Evolutionary conservation across 2,888 invertebrate genomes (phyloP).

Genomic region (Dromius quadrimaculatus): DNA sequence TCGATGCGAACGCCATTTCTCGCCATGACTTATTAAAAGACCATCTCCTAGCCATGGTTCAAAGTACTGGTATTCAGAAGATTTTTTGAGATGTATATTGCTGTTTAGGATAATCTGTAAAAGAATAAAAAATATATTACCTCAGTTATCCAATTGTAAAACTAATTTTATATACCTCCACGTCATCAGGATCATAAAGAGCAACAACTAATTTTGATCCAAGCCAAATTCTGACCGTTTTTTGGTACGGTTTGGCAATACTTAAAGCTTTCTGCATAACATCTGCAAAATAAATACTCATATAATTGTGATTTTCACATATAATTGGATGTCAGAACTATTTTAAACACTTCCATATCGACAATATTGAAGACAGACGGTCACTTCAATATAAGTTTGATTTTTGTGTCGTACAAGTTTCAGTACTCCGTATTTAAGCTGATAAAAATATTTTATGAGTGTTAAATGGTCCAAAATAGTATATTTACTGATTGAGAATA

Average conservation of each 20-base stretch:
- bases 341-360: too few relatives aligned
- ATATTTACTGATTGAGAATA: too few relatives aligned
- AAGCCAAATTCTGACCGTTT: conserved; percentile 23
- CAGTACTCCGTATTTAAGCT: too few relatives aligned
- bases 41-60: conserved; percentile 48
- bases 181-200: conserved; percentile 32
- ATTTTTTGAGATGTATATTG: conserved; percentile 37
- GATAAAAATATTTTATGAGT: too few relatives aligned
- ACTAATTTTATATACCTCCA: conserved; percentile 23
- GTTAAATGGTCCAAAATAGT: too few relatives aligned
- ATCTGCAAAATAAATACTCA: conserved; percentile 1
- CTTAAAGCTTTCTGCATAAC: conserved; percentile 2
- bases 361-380: too few relatives aligned
- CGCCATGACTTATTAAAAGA: conserved; percentile 59
- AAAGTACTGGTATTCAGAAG: conserved; percentile 36
- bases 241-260: background rate
- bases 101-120: conserved; percentile 27
- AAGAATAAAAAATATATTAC: background rate
- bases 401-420: too few relatives aligned
- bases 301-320: background rate
- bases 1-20: conserved; percentile 68
- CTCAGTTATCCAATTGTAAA: background rate
- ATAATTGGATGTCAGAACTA: background rate
- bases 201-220: conserved; percentile 25
- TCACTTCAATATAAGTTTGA: too few relatives aligned